Evolutionary conservation across 2,113 vertebrate species (phyloP).

Genomic region (Hydrochoerus hydrochaeris): DNA sequence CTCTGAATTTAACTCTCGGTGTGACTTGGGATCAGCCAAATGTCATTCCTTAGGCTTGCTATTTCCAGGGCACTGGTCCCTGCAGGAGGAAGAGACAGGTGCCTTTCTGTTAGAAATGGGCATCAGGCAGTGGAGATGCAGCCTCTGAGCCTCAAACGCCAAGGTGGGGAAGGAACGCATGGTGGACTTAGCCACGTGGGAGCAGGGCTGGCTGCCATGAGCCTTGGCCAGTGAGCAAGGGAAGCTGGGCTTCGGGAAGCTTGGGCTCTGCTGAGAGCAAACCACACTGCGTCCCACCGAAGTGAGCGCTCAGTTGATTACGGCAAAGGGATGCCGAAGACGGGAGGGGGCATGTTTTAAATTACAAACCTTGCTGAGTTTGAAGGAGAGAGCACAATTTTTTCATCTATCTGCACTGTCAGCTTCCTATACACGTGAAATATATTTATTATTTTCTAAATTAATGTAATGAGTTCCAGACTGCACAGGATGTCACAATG

Average conservation of each 20-base stretch:
- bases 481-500: conserved; percentile 74
- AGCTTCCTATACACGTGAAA: conserved; percentile 68
- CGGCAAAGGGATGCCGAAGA: conserved; percentile 6
- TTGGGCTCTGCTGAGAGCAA: conserved; percentile 8
- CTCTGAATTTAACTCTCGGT: neutral
- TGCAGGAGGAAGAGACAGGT: neutral
- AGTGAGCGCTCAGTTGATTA: conserved; percentile 7
- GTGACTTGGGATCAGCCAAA: conserved; percentile 6
- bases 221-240: neutral
- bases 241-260: neutral
- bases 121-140: neutral
- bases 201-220: neutral
- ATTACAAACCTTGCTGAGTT: conserved; percentile 66
- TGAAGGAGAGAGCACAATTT: conserved; percentile 26
- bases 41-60: neutral
- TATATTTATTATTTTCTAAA: conserved; percentile 80
- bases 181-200: neutral
- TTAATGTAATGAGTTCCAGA: conserved; percentile 80
- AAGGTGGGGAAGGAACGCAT: neutral
- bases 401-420: conserved; percentile 71
- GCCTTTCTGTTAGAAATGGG: neutral
- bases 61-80: neutral
- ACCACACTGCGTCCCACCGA: conserved; percentile 35
- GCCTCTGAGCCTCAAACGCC: neutral
- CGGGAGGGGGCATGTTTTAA: neutral